Percentiles rank a stretch among this genome's conserved stretches.
These are phyloP conservation scores for Melanostoma mellinum DNA, from an alignment of 2,888 invertebrate genomes.

Conservation along the genomic window DNA sequence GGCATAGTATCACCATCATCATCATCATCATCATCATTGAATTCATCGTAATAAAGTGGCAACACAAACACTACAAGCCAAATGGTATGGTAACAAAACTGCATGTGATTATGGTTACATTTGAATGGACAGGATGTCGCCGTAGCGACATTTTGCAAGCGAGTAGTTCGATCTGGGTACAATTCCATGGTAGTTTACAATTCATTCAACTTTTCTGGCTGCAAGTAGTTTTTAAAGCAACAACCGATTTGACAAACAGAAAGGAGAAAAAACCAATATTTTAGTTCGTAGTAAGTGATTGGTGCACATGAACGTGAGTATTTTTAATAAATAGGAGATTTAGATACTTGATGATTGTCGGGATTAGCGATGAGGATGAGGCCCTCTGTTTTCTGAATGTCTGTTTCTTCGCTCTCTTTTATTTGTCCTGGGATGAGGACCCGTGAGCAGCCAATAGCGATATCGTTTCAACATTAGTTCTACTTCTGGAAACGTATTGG, in stretches of 20 bases:
- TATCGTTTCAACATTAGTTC: too few species aligned
- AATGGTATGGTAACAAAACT: slow-evolving; percentile 29
- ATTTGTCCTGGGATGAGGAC: too few species aligned
- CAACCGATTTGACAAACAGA: not conserved
- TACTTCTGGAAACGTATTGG: too few species aligned
- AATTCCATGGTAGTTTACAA: slow-evolving; percentile 32
- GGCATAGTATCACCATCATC: slow-evolving; percentile 55
- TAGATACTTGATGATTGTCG: not conserved
- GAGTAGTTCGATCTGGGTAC: slow-evolving; percentile 33
- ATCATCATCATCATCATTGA: slow-evolving; percentile 41
- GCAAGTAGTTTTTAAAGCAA: slow-evolving; percentile 31
- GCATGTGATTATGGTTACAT: slow-evolving; percentile 35
- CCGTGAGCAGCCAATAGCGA: too few species aligned
- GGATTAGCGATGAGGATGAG: too few species aligned
- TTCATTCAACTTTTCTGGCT: slow-evolving; percentile 63
- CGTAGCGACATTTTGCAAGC: slow-evolving; percentile 54
- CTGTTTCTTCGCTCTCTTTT: too few species aligned
- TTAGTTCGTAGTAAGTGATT: slow-evolving; percentile 60
- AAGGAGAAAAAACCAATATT: slow-evolving; percentile 24
- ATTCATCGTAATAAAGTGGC: slow-evolving; percentile 42
- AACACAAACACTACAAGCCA: slow-evolving; percentile 32
- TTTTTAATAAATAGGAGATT: slow-evolving; percentile 48
- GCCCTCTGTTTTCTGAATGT: too few species aligned
- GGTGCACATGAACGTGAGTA: slow-evolving; percentile 63
- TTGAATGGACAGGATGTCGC: slow-evolving; percentile 65